phyloP scores from a whole-genome alignment of 2,113 vertebrate genomes.

The Lepus europaeus region DNA sequence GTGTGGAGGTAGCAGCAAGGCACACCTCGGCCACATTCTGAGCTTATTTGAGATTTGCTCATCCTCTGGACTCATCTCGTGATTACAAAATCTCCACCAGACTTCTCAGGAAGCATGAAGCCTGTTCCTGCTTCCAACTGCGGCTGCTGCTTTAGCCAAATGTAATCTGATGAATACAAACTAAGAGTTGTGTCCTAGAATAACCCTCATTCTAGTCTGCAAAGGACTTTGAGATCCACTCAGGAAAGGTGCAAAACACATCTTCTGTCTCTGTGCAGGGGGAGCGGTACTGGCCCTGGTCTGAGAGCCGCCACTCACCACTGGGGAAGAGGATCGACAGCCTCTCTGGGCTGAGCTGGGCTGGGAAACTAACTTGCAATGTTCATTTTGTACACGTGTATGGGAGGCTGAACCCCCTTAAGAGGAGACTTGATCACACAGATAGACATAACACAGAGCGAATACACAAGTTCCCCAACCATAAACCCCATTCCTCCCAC shows the following conservation, averaged over 20 bases:
- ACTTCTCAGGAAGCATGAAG: slow-evolving; percentile 65
- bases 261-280: slow-evolving; percentile 58
- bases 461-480: neutral
- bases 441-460: neutral
- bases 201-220: slow-evolving; percentile 76
- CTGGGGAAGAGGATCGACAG: neutral
- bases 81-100: slow-evolving; percentile 69
- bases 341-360: neutral
- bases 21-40: neutral
- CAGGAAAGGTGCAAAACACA: slow-evolving; percentile 70
- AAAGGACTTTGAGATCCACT: slow-evolving; percentile 67
- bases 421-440: neutral
- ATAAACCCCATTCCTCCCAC: neutral
- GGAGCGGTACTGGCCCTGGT: neutral
- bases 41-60: slow-evolving; percentile 37
- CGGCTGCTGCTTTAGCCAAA: slow-evolving; percentile 73
- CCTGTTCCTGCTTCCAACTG: slow-evolving; percentile 71
- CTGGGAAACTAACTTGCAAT: slow-evolving; percentile 52
- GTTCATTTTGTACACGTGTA: slow-evolving; percentile 49
- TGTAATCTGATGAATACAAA: slow-evolving; percentile 80
- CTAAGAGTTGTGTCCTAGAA: slow-evolving; percentile 73
- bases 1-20: neutral
- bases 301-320: neutral
- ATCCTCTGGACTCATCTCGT: slow-evolving; percentile 37
- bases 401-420: neutral